Base-by-base conservation (phyloP, 2,888 invertebrate species). In the Drosophila meridiana region DNA sequence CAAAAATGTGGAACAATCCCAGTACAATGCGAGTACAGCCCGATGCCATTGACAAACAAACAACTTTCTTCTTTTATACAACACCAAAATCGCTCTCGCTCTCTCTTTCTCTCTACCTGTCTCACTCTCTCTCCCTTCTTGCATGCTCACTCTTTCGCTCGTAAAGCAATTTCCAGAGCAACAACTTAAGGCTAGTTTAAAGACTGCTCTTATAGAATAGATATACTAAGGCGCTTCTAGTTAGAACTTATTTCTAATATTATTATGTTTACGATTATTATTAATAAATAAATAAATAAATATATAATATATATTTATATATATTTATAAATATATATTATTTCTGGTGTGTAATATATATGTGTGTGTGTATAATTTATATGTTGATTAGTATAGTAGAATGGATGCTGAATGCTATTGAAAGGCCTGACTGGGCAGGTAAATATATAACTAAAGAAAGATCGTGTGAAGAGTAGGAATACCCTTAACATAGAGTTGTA, bases 81-180 rank as follows among this genome's bases (percentile, higher is more conserved):
- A n/a, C 11, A 13, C 61, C 8, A 30, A 30, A 13, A 20, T 13
- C 52, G 9, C 48, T 43, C 34, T 2, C 30, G 13, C 48, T 43
- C 28, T 26, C 13, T 50, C 58, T 50, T 1, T 26, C 40, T 28
- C 52, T 14, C 20, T 8, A 63, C 9, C 56, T n/a, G 42, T 14
- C 26, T 1, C 11, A 0, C n/a, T 13, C 40, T 26, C 13, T 32
- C 30, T 11, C 32, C 14, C 52, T 38, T 38, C 9, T 48, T n/a
- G 8, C 48, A 30, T 32, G 34, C 52, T 11, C 34, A 34, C 45
- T 36, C 28, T 13, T 59, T 47, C 47, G 9, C 47, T 14, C 42
- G 43, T 57, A 63, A 64, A 69, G 74, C 77, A 74, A 74, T 74
- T 74, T 74, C 71, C 59, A 57, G 43, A 34, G 34, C 62, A 52